A percentile compares a stretch with the other conserved stretches of the same genome.
These are phyloP conservation scores for Sebastes dallii DNA, from an alignment of 2,797 vertebrate genomes.

Conservation along the genomic window DNA sequence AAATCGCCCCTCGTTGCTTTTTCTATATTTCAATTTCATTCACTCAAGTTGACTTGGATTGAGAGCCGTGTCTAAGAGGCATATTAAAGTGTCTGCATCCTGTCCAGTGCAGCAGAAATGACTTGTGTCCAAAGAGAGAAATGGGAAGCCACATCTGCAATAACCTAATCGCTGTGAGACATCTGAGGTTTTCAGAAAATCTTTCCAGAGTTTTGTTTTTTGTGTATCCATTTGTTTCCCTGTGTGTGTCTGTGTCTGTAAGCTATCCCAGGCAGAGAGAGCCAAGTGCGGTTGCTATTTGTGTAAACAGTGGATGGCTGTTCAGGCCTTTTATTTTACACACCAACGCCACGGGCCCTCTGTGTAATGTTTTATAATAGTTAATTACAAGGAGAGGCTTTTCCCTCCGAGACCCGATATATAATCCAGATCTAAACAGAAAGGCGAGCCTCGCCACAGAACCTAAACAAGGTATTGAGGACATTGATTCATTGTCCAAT, in stretches of 20 bases:
- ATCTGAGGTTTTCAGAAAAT: constrained; percentile 30
- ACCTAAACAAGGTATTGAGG: constrained; percentile 54
- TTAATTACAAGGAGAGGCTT: constrained; percentile 68
- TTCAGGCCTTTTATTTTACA: constrained; percentile 69
- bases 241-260: constrained; percentile 19
- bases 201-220: background rate
- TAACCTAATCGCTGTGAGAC: constrained; percentile 29
- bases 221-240: constrained; percentile 30
- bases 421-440: constrained; percentile 67
- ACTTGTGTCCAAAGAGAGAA: constrained; percentile 23
- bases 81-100: background rate
- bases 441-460: constrained; percentile 46
- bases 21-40: constrained; percentile 30
- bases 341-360: constrained; percentile 59
- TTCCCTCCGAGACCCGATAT: constrained; percentile 45
- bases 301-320: constrained; percentile 64
- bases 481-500: constrained; percentile 51
- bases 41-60: background rate
- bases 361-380: constrained; percentile 62
- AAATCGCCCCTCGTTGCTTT: constrained; percentile 8
- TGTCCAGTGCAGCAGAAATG: background rate
- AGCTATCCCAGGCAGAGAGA: constrained; percentile 29
- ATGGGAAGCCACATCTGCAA: background rate
- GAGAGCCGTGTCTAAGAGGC: background rate
- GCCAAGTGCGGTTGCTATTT: constrained; percentile 69